Evolutionary conservation across 2,797 vertebrate species (phyloP), one percentile per base, ranked within the genome.

Genomic region (Pampus argenteus): DNA sequence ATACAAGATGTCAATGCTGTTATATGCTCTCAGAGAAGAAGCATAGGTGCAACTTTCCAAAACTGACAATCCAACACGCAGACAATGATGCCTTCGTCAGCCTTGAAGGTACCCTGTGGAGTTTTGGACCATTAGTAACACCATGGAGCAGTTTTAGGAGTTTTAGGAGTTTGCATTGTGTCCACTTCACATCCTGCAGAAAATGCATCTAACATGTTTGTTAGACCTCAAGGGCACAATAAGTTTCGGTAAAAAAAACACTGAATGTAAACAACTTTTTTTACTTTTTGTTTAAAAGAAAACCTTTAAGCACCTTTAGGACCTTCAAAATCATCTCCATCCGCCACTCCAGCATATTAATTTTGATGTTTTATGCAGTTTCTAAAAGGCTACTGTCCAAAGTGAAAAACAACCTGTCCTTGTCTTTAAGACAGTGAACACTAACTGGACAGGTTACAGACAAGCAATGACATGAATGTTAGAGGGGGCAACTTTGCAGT

Each of bases 401-500:
- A 18, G 2, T 44, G 1, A 55, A 4, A 31, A 38, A 8, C 17
- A 47, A 17, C 34, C 55, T 36, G 13, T 45, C n/a, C n/a, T 40
- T 36, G 17, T 18, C 17, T 54, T 42, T 23, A 7, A 62, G 22
- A 45, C 34, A 51, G 15, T 44, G 5, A 45, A 50, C 25, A n/a
- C 34, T 17, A 42, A 52, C 29, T 29, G 5, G 17, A 31, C 23
- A 52, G 45, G 50, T 26, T 2, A n/a, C 42, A 66, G 42, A 47
- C 29, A 3, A 71, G 54, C 34, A 59, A 52, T 23, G 9, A 26
- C 56, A 58, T 3, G 13, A 70, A 66, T 64, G 71, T 63, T 66
- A 61, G 8, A n/a, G 40, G 34, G 42, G 68, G 50, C 48, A 58
- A 67, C 20, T 74, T 80, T 56, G 48, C 75, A 73, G 26, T 20